Percentiles rank a stretch among this genome's conserved stretches.
phyloP scores from a whole-genome alignment of 2,113 vertebrate genomes.

The Cnemophilus loriae region DNA sequence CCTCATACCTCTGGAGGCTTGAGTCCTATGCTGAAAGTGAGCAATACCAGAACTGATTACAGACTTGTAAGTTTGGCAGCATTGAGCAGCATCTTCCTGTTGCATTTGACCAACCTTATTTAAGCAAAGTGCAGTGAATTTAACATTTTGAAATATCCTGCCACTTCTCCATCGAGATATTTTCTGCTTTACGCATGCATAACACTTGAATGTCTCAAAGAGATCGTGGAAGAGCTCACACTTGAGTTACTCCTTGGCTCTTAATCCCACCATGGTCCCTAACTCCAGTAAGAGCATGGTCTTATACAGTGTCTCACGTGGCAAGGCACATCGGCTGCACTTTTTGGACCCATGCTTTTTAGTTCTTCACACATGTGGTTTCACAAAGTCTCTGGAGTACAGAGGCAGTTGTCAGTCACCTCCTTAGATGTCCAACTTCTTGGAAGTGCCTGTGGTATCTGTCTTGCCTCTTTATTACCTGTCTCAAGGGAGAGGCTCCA shows the following conservation, averaged over 20 bases:
- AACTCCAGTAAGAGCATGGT: not conserved
- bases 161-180: not conserved
- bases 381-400: not conserved
- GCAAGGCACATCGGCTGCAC: not conserved
- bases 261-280: not conserved
- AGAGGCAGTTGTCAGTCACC: not conserved
- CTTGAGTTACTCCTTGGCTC: not conserved
- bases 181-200: not conserved
- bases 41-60: not conserved
- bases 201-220: not conserved
- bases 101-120: not conserved
- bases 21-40: not conserved
- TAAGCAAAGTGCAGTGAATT: not conserved
- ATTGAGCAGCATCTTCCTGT: not conserved
- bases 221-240: not conserved
- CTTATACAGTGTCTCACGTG: not conserved
- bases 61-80: not conserved
- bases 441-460: not conserved
- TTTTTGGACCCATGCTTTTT: not conserved
- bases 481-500: not conserved
- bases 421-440: not conserved
- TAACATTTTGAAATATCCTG: not conserved
- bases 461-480: not conserved
- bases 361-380: accelerated
- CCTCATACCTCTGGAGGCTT: not conserved